These are phyloP conservation scores for Cephalopholis sonnerati DNA, from an alignment of 2,113 vertebrate species.

Conservation along the genomic window DNA sequence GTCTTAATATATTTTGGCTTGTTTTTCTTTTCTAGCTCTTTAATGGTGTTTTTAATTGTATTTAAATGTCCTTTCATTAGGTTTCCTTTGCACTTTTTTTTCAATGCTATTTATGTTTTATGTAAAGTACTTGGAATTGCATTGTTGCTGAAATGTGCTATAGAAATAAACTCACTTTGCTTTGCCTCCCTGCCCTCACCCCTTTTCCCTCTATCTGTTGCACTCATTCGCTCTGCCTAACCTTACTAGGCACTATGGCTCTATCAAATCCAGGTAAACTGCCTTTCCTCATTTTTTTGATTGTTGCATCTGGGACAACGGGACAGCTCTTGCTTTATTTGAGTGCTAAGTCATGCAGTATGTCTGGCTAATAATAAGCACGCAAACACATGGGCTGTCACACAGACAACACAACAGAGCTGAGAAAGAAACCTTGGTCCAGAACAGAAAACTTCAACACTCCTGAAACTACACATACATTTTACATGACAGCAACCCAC, in stretches of 20 bases:
- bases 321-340: neutral
- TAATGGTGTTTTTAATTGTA: too few relatives aligned
- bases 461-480: neutral
- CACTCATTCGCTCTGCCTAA: neutral
- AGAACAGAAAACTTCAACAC: neutral
- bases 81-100: too few relatives aligned
- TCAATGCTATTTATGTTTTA: too few relatives aligned
- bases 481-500: too few relatives aligned
- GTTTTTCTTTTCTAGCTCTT: too few relatives aligned
- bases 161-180: too few relatives aligned
- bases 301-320: neutral
- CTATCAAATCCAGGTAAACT: slow-evolving; percentile 39
- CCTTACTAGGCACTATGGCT: slow-evolving; percentile 46
- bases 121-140: too few relatives aligned
- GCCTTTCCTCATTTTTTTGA: neutral
- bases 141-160: too few relatives aligned
- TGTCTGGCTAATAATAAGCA: neutral
- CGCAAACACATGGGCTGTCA: neutral
- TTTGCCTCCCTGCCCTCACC: slow-evolving; percentile 24
- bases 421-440: neutral
- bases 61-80: too few relatives aligned
- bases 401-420: neutral
- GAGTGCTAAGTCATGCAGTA: neutral
- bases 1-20: too few relatives aligned
- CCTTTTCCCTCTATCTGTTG: slow-evolving; percentile 45